Evolutionary conservation across 37 sponge, comb jelly and placozoan species (phyloP), one percentile per base, ranked within the genome.

Genomic region (Spongilla lacustris): DNA sequence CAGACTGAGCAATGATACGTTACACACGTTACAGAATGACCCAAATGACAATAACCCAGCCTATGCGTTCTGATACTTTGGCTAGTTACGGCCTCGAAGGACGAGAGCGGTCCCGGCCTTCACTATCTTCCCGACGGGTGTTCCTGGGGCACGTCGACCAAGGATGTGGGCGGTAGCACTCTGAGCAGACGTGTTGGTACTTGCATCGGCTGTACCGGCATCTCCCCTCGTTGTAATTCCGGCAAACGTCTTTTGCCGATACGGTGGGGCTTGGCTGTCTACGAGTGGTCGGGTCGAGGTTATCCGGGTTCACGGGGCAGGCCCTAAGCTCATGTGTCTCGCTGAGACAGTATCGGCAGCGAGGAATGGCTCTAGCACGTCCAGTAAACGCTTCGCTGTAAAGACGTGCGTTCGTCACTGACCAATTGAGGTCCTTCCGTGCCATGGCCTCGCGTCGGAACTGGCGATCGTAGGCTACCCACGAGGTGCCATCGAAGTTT

Each of bases 381-480:
- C 71, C 71, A 12, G 71, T 69, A 27, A 69, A 69, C 46, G 46
- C 46, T 46, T 46, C 46, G 46, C 46, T 46, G 8, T 46, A 46
- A 46, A 46, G 46, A 46, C 46, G 46, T 46, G 46, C 46, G 46
- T 46, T 46, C 46, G 46, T 46, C 46, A 46, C 46, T 46, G 46
- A 46, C 46, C 46, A 46, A 46, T 46, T 46, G 46, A 46, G 46
- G 46, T 46, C 46, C 46, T 46, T 78, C 27, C 32, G 21, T 25
- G 50, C 66, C 25, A 49, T 19, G 27, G 79, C 79, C 30, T 78
- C 66, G 50, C 79, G 26, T 9, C 79, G 26, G 32, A 50, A 78
- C 24, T 31, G 32, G 66, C 66, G 50, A 49, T 78, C 79, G 30
- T 78, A 78, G 66, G 50, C 26, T 25, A 78, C 79, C 79, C 79